Evolutionary conservation across 2,113 vertebrate genomes (phyloP).

Genomic region (Petromus typicus): DNA sequence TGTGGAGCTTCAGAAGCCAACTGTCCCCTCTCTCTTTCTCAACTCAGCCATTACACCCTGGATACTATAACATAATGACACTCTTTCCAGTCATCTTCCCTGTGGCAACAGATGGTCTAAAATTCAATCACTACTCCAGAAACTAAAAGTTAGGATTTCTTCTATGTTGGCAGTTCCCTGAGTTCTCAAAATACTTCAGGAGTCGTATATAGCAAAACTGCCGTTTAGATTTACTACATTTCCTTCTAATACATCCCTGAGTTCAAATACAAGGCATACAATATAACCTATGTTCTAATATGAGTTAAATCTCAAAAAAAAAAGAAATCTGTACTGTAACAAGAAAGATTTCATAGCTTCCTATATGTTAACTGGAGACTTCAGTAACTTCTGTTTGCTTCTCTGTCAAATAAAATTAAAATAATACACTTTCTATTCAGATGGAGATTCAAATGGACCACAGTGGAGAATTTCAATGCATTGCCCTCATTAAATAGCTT

Average conservation of each 20-base stretch:
- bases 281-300: not conserved
- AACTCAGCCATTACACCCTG: rapidly evolving
- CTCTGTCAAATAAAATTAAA: not conserved
- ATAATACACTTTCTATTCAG: not conserved
- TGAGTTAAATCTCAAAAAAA: not conserved
- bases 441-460: not conserved
- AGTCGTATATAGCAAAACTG: not conserved
- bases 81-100: not conserved
- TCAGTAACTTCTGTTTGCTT: not conserved
- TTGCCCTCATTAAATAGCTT: not conserved
- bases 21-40: not conserved
- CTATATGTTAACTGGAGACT: not conserved
- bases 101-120: not conserved
- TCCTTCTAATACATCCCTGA: not conserved
- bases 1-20: rapidly evolving
- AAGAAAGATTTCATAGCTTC: not conserved
- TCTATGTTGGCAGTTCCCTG: not conserved
- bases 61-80: not conserved
- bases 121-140: not conserved
- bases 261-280: not conserved
- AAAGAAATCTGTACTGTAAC: not conserved
- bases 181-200: not conserved
- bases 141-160: not conserved
- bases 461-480: not conserved
- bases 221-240: not conserved